These are phyloP conservation scores for human DNA, from an alignment of 2,113 vertebrate species.

Conservation along the genomic window DNA sequence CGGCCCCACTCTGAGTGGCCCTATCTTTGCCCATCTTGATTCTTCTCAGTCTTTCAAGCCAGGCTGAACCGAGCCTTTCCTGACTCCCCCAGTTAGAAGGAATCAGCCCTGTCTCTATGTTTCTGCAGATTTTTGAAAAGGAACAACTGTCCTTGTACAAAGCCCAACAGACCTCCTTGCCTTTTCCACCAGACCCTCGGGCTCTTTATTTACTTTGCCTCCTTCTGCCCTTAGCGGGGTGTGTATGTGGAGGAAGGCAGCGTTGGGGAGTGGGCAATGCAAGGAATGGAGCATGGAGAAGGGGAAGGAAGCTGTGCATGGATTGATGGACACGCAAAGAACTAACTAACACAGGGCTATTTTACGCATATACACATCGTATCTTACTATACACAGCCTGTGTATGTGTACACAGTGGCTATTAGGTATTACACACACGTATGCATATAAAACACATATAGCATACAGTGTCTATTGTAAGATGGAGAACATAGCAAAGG, in stretches of 20 bases:
- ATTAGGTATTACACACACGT: fast-evolving
- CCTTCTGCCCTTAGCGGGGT: fast-evolving
- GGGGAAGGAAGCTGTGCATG: fast-evolving
- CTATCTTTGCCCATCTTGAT: neutral
- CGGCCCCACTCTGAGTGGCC: neutral
- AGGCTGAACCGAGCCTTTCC: fast-evolving
- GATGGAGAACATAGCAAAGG: neutral
- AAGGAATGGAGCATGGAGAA: neutral
- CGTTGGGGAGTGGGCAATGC: no score
- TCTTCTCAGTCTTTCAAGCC: no score
- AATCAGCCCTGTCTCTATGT: fast-evolving
- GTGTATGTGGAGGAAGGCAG: fast-evolving
- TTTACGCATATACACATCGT: neutral
- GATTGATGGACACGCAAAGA: fast-evolving
- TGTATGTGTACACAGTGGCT: neutral
- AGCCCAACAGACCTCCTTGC: fast-evolving
- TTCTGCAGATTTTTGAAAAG: neutral
- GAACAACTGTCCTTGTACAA: neutral
- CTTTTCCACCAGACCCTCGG: neutral
- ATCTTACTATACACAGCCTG: neutral
- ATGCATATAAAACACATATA: neutral
- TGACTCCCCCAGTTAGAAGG: neutral
- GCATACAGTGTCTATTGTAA: neutral
- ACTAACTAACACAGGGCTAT: fast-evolving
- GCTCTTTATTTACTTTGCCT: fast-evolving